Evolutionary conservation across 2,888 invertebrate species (phyloP).

Genomic region (Drosophila nr. perissopoda): DNA sequence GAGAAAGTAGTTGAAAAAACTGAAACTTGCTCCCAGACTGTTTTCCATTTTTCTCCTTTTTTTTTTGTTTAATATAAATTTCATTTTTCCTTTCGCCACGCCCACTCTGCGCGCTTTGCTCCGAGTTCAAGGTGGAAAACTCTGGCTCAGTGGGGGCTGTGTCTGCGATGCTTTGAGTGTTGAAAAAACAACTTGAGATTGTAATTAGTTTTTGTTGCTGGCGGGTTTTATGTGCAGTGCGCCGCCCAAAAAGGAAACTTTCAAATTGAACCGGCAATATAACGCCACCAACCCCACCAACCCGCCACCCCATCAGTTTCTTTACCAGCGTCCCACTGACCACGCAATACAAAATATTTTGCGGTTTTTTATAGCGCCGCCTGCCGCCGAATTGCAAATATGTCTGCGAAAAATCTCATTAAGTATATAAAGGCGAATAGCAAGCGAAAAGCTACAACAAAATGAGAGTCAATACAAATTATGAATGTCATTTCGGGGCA

Average conservation of each 20-base stretch:
- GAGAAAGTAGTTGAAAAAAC: slow-evolving; percentile 73
- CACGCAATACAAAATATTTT: slow-evolving; percentile 63
- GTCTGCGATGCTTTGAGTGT: slow-evolving; percentile 61
- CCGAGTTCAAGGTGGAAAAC: slow-evolving; percentile 52
- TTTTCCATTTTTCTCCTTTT: slow-evolving; percentile 27
- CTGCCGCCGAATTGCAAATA: slow-evolving; percentile 70
- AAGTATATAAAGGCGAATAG: slow-evolving; percentile 55
- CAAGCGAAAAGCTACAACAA: slow-evolving; percentile 33
- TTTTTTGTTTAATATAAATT: slow-evolving; percentile 62
- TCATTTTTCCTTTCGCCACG: slow-evolving; percentile 31
- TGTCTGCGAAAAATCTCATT: slow-evolving; percentile 80
- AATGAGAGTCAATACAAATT: slow-evolving; percentile 71
- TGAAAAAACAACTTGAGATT: slow-evolving; percentile 77
- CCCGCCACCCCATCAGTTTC: background rate
- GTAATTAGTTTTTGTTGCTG: slow-evolving; percentile 83
- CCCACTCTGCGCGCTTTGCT: slow-evolving; percentile 32
- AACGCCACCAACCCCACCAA: background rate
- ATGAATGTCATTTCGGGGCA: slow-evolving; percentile 68
- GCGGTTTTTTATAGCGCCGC: slow-evolving; percentile 65
- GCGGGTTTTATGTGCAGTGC: slow-evolving; percentile 63
- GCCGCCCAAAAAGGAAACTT: slow-evolving; percentile 63
- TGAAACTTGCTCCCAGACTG: slow-evolving; percentile 57
- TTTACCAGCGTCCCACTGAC: slow-evolving; percentile 1
- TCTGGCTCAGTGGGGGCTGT: slow-evolving; percentile 15
- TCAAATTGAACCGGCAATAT: slow-evolving; percentile 71